Evolutionary conservation across 2,888 invertebrate species (phyloP).

Genomic region (Eudemis profundana): DNA sequence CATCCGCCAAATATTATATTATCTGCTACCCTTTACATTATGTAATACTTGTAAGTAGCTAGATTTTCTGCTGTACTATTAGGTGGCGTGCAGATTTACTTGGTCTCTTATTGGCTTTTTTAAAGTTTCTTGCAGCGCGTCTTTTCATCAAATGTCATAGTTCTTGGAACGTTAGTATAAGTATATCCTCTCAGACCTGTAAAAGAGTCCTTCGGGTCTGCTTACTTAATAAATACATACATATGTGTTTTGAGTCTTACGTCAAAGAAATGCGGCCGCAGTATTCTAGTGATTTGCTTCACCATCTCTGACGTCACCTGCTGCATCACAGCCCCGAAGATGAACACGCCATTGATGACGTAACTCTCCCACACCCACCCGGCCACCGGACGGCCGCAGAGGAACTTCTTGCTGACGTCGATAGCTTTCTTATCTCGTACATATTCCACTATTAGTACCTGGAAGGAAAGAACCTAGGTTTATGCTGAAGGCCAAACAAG

Average conservation of each 20-base stretch:
- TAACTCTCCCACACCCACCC: constrained; percentile 88
- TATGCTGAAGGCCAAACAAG: constrained; percentile 16
- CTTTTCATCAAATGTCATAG: too few relatives aligned
- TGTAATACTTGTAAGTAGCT: too few relatives aligned
- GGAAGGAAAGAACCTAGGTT: constrained; percentile 47
- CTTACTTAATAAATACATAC: too few relatives aligned
- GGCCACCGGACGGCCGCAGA: constrained; percentile 80
- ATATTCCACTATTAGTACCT: constrained; percentile 68
- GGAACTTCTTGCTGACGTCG: constrained; percentile 70
- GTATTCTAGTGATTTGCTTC: constrained; percentile 92
- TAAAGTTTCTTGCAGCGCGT: too few relatives aligned
- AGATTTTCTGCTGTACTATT: too few relatives aligned
- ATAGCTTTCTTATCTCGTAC: constrained; percentile 64
- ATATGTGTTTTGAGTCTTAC: constrained; percentile 65
- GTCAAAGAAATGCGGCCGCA: constrained; percentile 93
- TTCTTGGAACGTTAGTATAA: too few relatives aligned
- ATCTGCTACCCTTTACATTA: too few relatives aligned
- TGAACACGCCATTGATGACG: constrained; percentile 87
- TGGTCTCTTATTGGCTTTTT: too few relatives aligned
- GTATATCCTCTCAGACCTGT: too few relatives aligned
- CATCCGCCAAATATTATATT: too few relatives aligned
- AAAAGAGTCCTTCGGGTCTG: too few relatives aligned
- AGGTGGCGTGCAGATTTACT: too few relatives aligned
- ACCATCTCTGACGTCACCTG: constrained; percentile 91
- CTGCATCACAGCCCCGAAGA: constrained; percentile 90